These are phyloP conservation scores for Bubo scandiacus DNA, from an alignment of 2,113 vertebrate species.

Conservation along the genomic window DNA sequence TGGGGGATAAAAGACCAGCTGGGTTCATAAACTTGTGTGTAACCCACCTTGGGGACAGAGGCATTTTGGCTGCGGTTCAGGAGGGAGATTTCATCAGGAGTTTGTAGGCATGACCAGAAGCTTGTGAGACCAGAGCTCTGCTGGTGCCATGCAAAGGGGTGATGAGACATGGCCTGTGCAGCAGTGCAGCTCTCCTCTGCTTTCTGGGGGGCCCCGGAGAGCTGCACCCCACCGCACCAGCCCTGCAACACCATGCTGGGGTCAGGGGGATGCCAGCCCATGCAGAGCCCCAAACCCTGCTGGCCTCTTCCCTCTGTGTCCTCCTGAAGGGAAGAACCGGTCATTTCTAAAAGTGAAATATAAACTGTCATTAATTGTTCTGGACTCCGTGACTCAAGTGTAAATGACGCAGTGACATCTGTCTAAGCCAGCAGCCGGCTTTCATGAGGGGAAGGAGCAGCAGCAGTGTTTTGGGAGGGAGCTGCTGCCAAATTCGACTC, in stretches of 20 bases:
- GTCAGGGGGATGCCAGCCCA: rapidly evolving
- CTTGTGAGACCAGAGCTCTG: not conserved
- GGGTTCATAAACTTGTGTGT: not conserved
- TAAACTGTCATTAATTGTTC: not conserved
- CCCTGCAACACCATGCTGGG: not conserved
- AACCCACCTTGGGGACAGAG: not conserved
- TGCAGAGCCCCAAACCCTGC: not conserved
- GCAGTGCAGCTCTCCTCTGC: not conserved
- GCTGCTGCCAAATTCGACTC: not conserved
- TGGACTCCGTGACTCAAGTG: not conserved
- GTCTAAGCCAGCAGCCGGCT: not conserved
- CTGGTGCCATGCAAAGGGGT: not conserved
- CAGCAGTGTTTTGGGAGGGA: not conserved
- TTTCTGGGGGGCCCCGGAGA: not conserved
- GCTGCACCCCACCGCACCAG: not conserved
- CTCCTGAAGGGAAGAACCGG: not conserved
- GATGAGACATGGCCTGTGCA: not conserved
- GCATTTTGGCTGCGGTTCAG: not conserved
- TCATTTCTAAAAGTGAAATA: not conserved
- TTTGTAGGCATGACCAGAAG: not conserved
- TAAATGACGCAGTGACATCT: not conserved
- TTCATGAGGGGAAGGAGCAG: not conserved
- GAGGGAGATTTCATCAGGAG: not conserved
- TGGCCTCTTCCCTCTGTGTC: not conserved
- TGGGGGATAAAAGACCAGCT: not conserved